Evolutionary conservation across 1,140 invertebrate genomes (phyloP).

Genomic region (Solenopsis fugax): DNA sequence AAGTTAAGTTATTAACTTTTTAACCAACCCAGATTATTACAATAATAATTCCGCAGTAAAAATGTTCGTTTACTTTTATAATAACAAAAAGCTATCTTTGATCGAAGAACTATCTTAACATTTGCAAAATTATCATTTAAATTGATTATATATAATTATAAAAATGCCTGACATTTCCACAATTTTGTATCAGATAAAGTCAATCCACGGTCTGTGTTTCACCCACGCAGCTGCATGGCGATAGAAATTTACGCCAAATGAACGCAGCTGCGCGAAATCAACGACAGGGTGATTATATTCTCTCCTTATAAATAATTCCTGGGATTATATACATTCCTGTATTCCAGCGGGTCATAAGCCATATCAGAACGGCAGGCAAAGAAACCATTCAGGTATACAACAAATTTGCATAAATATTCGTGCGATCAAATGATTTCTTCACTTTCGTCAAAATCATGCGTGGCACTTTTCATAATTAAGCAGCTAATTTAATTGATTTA

Average conservation of each 20-base stretch:
- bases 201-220: neutral
- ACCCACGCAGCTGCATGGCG: neutral
- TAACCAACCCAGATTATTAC: neutral
- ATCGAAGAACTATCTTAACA: too few relatives aligned
- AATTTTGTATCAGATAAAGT: neutral
- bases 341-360: neutral
- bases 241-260: conserved; percentile 5
- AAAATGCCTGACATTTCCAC: neutral
- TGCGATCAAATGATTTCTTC: conserved; percentile 1
- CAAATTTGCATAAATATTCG: conserved; percentile 58
- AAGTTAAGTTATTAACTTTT: too few relatives aligned
- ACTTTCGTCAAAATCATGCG: neutral
- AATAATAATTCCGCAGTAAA: neutral
- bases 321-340: conserved; percentile 17
- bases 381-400: conserved; percentile 50
- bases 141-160: too few relatives aligned
- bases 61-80: neutral
- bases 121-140: neutral
- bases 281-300: neutral
- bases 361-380: conserved; percentile 7
- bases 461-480: conserved; percentile 12
- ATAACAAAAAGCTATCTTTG: neutral
- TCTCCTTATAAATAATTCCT: neutral
- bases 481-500: conserved; percentile 18
- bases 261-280: conserved; percentile 28